These are phyloP conservation scores for Eidolon dupreanum DNA, from an alignment of 2,797 vertebrate species.

Conservation along the genomic window DNA sequence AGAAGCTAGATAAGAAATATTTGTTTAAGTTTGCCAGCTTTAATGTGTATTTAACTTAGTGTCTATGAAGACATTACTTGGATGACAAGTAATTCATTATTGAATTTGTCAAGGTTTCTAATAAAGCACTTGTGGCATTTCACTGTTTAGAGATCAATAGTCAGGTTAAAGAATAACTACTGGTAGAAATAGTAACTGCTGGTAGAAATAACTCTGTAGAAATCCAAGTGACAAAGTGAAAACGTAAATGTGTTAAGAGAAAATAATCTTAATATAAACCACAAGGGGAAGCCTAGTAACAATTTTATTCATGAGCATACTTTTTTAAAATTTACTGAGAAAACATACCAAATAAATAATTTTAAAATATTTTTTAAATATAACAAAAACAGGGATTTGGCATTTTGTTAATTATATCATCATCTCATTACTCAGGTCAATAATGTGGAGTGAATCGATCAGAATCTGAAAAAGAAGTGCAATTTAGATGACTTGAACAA, in stretches of 20 bases:
- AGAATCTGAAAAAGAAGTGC: constrained; percentile 27
- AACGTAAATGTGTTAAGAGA: constrained; percentile 19
- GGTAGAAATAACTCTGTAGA: background rate
- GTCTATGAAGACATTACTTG: constrained; percentile 58
- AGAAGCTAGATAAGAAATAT: constrained; percentile 57
- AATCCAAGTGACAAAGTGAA: background rate
- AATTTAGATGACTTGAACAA: constrained; percentile 39
- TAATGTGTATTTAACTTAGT: constrained; percentile 54
- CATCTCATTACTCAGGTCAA: background rate
- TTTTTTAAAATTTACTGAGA: constrained; percentile 21
- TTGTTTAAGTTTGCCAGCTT: constrained; percentile 21
- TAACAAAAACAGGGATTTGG: constrained; percentile 7
- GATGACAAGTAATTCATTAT: constrained; percentile 51
- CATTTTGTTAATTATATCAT: constrained; percentile 6
- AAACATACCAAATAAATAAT: constrained; percentile 28
- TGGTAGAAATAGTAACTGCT: background rate
- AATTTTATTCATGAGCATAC: background rate
- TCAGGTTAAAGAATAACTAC: constrained; percentile 58
- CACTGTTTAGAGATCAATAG: background rate
- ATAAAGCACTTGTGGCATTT: background rate
- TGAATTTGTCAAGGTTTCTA: constrained; percentile 36
- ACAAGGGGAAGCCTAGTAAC: background rate
- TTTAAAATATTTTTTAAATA: background rate
- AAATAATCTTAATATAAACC: constrained; percentile 26
- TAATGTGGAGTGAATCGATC: background rate